Percentiles rank a stretch among this genome's conserved stretches.
Evolutionary conservation across 2,113 vertebrate species (phyloP).

Genomic region (Oreochromis tanganicae): DNA sequence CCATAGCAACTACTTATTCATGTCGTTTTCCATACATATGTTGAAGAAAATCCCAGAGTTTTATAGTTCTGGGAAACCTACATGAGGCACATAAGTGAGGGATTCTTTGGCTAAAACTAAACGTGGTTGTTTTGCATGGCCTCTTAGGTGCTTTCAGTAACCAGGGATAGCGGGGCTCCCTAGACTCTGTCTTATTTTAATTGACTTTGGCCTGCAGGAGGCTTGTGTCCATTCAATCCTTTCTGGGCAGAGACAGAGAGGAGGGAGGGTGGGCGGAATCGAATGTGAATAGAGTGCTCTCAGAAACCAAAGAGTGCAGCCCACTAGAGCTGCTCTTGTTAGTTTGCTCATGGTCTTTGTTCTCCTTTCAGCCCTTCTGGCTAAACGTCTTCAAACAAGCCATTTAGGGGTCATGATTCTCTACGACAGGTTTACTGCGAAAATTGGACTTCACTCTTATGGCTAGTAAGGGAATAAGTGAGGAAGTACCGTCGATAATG

Average conservation of each 20-base stretch:
- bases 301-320: conserved; percentile 45
- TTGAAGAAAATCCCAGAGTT: background rate
- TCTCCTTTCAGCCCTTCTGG: conserved; percentile 48
- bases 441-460: background rate
- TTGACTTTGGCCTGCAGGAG: conserved; percentile 69
- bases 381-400: conserved; percentile 57
- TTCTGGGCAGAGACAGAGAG: conserved; percentile 32
- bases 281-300: conserved; percentile 48
- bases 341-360: conserved; percentile 61
- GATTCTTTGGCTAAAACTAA: conserved; percentile 32
- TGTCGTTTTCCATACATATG: background rate
- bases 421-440: conserved; percentile 9
- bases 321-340: conserved; percentile 53
- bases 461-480: background rate
- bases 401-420: conserved; percentile 41
- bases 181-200: conserved; percentile 58
- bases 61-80: background rate
- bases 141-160: conserved; percentile 50
- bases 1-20: conserved; percentile 18
- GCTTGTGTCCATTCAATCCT: conserved; percentile 61
- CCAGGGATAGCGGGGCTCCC: conserved; percentile 51
- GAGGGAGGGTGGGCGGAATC: background rate
- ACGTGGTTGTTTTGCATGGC: conserved; percentile 40
- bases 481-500: background rate
- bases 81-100: background rate